Percentiles rank a stretch among this genome's conserved stretches.
Evolutionary conservation across 2,113 vertebrate species (phyloP).

Genomic region (Percopsis transmontana): DNA sequence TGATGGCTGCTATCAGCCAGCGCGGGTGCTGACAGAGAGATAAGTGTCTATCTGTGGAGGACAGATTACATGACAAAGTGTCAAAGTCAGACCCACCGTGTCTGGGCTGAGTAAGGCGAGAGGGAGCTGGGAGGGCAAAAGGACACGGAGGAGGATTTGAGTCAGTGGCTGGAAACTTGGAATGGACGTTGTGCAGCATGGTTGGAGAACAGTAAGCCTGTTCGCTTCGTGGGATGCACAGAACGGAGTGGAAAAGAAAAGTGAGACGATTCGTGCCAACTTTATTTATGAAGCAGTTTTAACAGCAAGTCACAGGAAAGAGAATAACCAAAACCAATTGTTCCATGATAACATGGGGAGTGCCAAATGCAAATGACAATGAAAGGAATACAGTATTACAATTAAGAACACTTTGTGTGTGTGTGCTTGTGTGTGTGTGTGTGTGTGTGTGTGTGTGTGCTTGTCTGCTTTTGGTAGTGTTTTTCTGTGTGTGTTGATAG

Average conservation of each 20-base stretch:
- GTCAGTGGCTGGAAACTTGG: neutral
- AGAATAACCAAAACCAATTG: neutral
- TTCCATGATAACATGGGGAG: too few relatives aligned
- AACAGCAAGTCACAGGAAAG: neutral
- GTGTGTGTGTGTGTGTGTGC: constrained; percentile 3
- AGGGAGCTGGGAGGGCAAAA: constrained; percentile 6
- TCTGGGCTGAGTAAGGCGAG: constrained; percentile 7
- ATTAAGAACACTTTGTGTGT: neutral
- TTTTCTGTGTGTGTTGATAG: neutral
- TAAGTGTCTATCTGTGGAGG: constrained; percentile 44
- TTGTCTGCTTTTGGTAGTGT: neutral
- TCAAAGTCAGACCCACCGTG: constrained; percentile 16
- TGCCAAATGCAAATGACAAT: neutral
- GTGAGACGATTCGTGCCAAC: neutral
- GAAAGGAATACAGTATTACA: neutral
- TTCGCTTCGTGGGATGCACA: neutral
- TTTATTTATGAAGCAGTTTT: neutral
- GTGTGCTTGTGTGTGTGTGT: neutral
- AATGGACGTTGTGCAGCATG: neutral
- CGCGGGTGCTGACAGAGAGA: constrained; percentile 62
- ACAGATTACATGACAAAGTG: constrained; percentile 44
- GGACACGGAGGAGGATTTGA: constrained; percentile 5
- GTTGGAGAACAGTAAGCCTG: neutral
- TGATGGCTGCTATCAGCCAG: constrained; percentile 49
- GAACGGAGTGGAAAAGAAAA: neutral